Percentiles rank a stretch among this genome's conserved stretches.
phyloP scores from a whole-genome alignment of 2,888 invertebrate species.

The Sipha maydis region DNA sequence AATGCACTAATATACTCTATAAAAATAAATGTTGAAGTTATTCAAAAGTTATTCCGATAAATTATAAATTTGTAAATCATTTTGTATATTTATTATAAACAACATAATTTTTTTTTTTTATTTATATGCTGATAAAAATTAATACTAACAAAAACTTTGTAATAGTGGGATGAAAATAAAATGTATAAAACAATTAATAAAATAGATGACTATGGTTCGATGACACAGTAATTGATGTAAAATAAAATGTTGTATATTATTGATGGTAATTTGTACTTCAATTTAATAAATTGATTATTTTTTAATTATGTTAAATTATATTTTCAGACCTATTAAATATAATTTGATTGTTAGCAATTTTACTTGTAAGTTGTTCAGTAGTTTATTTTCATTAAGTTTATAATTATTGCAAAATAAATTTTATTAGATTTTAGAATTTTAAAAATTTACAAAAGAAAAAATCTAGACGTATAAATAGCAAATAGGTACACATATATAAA shows the following conservation, averaged over 20 bases:
- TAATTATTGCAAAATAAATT: neutral
- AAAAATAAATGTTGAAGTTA: no score
- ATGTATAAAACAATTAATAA: neutral
- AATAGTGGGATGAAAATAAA: neutral
- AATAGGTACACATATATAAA: neutral
- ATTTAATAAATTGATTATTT: slow-evolving; percentile 32
- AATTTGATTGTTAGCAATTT: slow-evolving; percentile 6
- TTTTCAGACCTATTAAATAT: slow-evolving; percentile 8
- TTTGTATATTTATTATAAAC: no score
- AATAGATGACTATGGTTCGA: slow-evolving; percentile 6
- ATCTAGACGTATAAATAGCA: neutral
- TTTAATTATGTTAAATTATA: neutral
- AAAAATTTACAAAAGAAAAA: neutral
- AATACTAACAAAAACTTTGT: neutral
- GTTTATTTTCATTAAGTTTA: neutral
- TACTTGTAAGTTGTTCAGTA: slow-evolving; percentile 10
- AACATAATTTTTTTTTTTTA: neutral
- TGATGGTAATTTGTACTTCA: neutral
- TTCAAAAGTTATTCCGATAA: no score
- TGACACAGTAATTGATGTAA: slow-evolving; percentile 15
- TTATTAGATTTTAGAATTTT: neutral
- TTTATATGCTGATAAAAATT: neutral
- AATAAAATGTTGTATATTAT: neutral
- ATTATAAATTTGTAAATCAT: no score
- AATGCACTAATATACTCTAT: no score